Base-by-base conservation (phyloP, 2,888 invertebrate genomes). In the Philopedon plagiatum region DNA sequence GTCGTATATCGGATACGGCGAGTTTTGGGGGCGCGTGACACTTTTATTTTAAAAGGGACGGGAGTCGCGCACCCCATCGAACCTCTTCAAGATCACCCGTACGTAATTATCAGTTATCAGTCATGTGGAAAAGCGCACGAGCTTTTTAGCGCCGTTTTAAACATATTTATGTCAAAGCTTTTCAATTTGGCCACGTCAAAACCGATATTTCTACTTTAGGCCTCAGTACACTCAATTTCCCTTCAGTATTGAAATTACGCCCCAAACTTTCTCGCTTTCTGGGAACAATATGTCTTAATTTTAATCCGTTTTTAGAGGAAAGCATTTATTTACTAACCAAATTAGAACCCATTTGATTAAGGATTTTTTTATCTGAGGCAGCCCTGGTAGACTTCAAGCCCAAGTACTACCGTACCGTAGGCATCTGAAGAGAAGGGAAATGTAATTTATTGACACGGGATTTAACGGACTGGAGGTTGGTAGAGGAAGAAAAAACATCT, bases 51-150 rank as follows among this genome's bases (percentile, higher is more conserved):
- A 79, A 83, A 82, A 80, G 78, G 78, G 74, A 69, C 68, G 76
- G 80, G 80, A 76, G 79, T 80, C 79, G 76, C 73, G 72, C 76
- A 82, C 83, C 82, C 79, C 80, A 74, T 57, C 75, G 79, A 79
- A 76, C 83, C 84, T 83, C 84, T 84, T 84, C 82, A 82, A 84
- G 84, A 85, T 85, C 85, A 84, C 84, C 84, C 85, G 85, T 82
- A 84, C 84, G 84, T 85, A 85, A 85, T 85, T 85, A 85, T 85
- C 85, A 81, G 85, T 85, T 85, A 85, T 82, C 85, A 78, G 65
- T 82, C 81, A 78, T 79, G 80, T 83, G 83, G 83, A 81, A 85
- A 83, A 82, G 83, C 83, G 80, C 82, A 81, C 83, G 81, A 82
- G 82, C 83, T 84, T 83, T 85, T 84, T 83, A 82, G 81, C 81